Evolutionary conservation across 2,888 invertebrate species (phyloP).

Genomic region (Habrosyne pyritoides): DNA sequence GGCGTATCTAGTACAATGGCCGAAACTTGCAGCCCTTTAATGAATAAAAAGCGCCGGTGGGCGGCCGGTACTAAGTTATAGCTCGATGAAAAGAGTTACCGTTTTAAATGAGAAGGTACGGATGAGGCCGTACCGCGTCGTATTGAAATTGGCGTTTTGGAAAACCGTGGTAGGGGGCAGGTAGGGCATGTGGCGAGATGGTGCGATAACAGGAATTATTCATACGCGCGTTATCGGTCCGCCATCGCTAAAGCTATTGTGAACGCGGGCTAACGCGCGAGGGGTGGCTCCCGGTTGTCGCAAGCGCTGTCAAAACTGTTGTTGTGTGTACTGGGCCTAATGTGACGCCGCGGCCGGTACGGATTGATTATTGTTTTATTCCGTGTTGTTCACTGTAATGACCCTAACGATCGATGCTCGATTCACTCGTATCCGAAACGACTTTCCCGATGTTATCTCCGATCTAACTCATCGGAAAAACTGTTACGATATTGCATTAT

Average conservation of each 20-base stretch:
- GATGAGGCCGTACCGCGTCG: constrained; percentile 50
- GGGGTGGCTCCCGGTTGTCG: constrained; percentile 79
- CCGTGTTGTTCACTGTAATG: constrained; percentile 54
- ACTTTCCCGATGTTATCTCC: constrained; percentile 25
- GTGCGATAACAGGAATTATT: constrained; percentile 82
- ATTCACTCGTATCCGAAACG: constrained; percentile 29
- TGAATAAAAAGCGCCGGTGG: constrained; percentile 76
- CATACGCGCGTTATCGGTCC: constrained; percentile 80
- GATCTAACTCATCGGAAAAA: constrained; percentile 23
- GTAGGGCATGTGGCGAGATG: constrained; percentile 83
- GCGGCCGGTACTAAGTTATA: constrained; percentile 58
- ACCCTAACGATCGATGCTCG: constrained; percentile 38
- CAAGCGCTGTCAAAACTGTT: constrained; percentile 76
- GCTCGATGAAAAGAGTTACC: constrained; percentile 32
- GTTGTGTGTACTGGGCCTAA: constrained; percentile 72
- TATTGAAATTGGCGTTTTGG: constrained; percentile 49
- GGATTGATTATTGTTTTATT: constrained; percentile 77
- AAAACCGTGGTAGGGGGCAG: constrained; percentile 73
- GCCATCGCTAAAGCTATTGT: constrained; percentile 80
- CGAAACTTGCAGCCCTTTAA: constrained; percentile 76
- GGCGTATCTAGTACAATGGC: constrained; percentile 75
- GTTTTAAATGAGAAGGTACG: constrained; percentile 32
- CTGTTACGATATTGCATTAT: constrained; percentile 26
- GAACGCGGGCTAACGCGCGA: constrained; percentile 72
- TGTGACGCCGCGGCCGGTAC: constrained; percentile 61